Evolutionary conservation across 2,113 vertebrate species (phyloP).

Genomic region (Notiomystis cincta): DNA sequence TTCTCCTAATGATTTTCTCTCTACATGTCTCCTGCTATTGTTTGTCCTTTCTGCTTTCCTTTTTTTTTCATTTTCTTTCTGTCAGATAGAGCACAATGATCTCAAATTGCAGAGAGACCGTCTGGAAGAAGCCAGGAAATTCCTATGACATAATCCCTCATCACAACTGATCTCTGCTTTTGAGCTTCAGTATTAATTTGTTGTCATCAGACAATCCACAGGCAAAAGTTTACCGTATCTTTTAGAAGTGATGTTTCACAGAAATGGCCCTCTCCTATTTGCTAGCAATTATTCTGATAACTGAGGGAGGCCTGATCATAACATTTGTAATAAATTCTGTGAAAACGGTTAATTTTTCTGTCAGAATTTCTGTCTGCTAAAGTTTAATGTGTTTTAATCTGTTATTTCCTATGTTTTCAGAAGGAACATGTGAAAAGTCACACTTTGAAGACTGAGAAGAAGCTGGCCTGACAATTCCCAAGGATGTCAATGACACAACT

Average conservation of each 20-base stretch:
- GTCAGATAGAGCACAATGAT: neutral
- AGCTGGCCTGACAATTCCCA: neutral
- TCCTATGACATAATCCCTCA: neutral
- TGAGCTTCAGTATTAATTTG: neutral
- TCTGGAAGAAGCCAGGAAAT: neutral
- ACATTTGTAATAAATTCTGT: neutral
- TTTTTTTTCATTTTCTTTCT: neutral
- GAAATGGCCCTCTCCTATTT: neutral
- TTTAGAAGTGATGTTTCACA: neutral
- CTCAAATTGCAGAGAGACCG: neutral
- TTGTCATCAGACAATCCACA: neutral
- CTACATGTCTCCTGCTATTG: neutral
- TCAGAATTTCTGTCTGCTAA: neutral
- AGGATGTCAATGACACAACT: neutral
- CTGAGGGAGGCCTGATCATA: neutral
- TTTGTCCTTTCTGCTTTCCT: neutral
- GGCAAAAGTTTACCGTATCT: neutral
- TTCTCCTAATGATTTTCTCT: neutral
- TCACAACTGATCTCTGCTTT: neutral
- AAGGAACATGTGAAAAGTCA: neutral
- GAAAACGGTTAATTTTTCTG: neutral
- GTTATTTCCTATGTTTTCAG: neutral
- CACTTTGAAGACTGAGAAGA: neutral
- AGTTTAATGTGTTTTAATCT: neutral
- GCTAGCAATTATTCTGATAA: neutral